Evolutionary conservation across 1,140 invertebrate species (phyloP), one percentile per base, ranked within the genome.

Genomic region (Cyclargus thomasi): DNA sequence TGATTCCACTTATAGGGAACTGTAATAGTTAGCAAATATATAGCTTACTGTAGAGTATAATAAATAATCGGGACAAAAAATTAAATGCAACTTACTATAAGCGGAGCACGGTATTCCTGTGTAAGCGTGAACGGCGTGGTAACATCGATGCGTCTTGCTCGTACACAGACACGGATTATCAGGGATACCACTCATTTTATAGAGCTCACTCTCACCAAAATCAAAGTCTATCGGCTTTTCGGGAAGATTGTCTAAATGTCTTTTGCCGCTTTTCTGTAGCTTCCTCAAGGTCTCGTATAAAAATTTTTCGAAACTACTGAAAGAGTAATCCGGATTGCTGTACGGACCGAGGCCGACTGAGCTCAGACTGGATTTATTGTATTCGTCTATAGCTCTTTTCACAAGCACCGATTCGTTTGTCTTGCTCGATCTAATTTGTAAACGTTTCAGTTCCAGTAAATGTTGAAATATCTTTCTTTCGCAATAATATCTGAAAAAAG

Each of bases 381-480:
- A 97, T 67, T 95, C 94, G 68, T 97, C 96, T 22, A 94, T 93
- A 17, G 94, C 93, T 73, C 97, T 92, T 85, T 97, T 98, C 0
- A 98, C 97, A 14, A 98, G 86, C 62, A 98, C 94, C 21, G 95
- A 93, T 88, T 99, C 97, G 77, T 98, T 97, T 6, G 96, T 93
- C 90, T 95, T 95, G 17, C 96, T 96, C 63, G 96, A 95, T 75
- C 97, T 93, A 69, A 99, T 98, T 88, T 99, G 97, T 64, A 97
- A 91, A 67, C 97, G 92, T 85, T 99, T 99, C 20, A 99, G 85
- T 85, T 99, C 97, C 77, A 98, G 93, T 65, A 99, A 90, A 83
- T 99, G 96, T 79, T 98, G 96, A 88, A 99, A 99, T 75, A 99
- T 97, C 78, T 97, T 96, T 67, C 97, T 92, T 83, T 99, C 97